Evolutionary conservation across 1,140 invertebrate genomes (phyloP).

Genomic region (Drosophila funebris): DNA sequence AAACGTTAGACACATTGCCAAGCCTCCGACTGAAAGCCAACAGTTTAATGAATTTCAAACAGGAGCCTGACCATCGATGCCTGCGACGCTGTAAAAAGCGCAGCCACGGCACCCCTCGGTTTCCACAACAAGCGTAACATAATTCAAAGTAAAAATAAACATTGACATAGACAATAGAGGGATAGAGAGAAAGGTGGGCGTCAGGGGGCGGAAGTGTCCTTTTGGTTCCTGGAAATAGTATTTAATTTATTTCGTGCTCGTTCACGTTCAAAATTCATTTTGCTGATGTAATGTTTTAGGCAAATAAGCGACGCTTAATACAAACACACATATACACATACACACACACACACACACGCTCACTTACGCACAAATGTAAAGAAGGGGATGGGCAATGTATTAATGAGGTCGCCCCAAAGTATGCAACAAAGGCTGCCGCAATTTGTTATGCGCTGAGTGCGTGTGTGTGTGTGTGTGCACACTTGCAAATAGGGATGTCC

Average conservation of each 20-base stretch:
- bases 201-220: not conserved
- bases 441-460: conserved; percentile 21
- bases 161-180: conserved; percentile 57
- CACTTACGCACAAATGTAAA: not conserved
- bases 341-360: not conserved
- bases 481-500: conserved; percentile 48
- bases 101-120: too few species aligned
- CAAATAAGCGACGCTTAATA: conserved; percentile 67
- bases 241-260: conserved; percentile 73
- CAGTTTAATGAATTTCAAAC: conserved; percentile 1
- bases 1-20: conserved; percentile 10
- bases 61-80: not conserved
- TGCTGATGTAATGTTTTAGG: conserved; percentile 77
- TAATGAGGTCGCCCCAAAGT: conserved; percentile 72
- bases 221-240: conserved; percentile 66
- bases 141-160: conserved; percentile 79
- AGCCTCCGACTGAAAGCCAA: conserved; percentile 3
- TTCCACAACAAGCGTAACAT: conserved; percentile 70
- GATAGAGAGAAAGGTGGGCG: not conserved
- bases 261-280: conserved; percentile 71
- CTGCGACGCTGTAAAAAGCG: not conserved
- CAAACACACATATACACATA: conserved; percentile 10
- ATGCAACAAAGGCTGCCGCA: conserved; percentile 55
- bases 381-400: conserved; percentile 25
- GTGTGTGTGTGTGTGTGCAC: conserved; percentile 25